Conservation (phyloP, 2,888 invertebrate species). For the Cephalotes varians region DNA sequence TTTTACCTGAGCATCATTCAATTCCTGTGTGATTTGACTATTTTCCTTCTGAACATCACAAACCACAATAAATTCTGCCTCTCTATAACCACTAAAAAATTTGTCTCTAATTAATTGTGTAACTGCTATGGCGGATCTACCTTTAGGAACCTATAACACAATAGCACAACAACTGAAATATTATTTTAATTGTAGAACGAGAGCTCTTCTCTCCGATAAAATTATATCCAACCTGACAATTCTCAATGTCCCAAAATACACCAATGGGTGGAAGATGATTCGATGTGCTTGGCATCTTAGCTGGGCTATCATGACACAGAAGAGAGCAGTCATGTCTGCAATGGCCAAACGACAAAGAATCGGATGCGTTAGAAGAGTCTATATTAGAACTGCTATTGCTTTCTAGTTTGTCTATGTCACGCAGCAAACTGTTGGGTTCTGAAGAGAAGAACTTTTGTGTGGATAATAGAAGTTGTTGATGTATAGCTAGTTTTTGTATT, state of each 20-base stretch:
- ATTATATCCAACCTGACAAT: constrained; percentile 89
- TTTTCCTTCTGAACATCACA: constrained; percentile 95
- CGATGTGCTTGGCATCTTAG: constrained; percentile 74
- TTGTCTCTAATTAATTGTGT: constrained; percentile 92
- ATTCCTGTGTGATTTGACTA: constrained; percentile 91
- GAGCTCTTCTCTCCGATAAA: not conserved
- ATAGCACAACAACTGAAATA: not conserved
- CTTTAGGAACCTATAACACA: constrained; percentile 90
- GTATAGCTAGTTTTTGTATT: too few relatives aligned
- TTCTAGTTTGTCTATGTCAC: constrained; percentile 73
- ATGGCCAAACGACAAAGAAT: constrained; percentile 63
- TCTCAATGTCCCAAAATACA: constrained; percentile 98
- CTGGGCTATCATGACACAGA: constrained; percentile 77
- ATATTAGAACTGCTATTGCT: constrained; percentile 60
- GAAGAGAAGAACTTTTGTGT: constrained; percentile 71
- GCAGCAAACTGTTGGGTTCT: constrained; percentile 48
- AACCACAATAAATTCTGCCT: constrained; percentile 95
- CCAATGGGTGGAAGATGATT: constrained; percentile 90
- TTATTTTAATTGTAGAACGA: not conserved
- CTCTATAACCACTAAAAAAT: constrained; percentile 91
- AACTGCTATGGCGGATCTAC: constrained; percentile 92
- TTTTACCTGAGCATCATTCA: constrained; percentile 93
- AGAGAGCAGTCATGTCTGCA: constrained; percentile 77
- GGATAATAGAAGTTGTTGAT: constrained; percentile 72
- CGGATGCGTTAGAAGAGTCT: constrained; percentile 61